phyloP scores from a whole-genome alignment of 2,888 invertebrate species.

The Iphiclides podalirius region DNA sequence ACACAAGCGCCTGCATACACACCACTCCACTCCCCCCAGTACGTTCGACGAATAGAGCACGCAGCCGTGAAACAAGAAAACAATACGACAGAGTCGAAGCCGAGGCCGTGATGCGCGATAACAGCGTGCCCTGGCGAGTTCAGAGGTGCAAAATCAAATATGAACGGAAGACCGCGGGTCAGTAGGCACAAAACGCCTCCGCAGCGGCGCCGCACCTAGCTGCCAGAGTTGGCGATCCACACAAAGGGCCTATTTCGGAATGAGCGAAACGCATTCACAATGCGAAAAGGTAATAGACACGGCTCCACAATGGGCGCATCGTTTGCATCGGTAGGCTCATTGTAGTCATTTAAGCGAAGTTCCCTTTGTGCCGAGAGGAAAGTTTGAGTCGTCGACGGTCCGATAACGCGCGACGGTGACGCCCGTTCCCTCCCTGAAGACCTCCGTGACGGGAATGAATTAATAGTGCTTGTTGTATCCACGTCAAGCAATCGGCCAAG shows the following conservation, averaged over 20 bases:
- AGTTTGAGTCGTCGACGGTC: slow-evolving; percentile 70
- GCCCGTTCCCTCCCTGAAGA: slow-evolving; percentile 61
- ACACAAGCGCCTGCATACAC: no score
- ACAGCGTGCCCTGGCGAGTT: not conserved
- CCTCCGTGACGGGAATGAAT: slow-evolving; percentile 47
- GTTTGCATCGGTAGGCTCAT: slow-evolving; percentile 57
- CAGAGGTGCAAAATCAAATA: slow-evolving; percentile 1
- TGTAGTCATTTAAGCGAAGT: slow-evolving; percentile 65
- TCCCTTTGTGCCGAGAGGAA: slow-evolving; percentile 63
- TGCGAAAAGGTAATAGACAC: slow-evolving; percentile 26
- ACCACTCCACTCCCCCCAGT: no score
- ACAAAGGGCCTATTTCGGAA: slow-evolving; percentile 21
- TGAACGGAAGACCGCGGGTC: slow-evolving; percentile 10
- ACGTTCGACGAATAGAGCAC: not conserved
- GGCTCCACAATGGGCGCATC: slow-evolving; percentile 37
- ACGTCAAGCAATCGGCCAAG: no score
- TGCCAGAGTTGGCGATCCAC: no score
- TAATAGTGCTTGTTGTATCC: no score
- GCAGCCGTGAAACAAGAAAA: not conserved
- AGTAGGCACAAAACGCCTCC: slow-evolving; percentile 13
- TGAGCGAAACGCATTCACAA: slow-evolving; percentile 23
- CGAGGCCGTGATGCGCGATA: not conserved
- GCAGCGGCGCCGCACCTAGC: not conserved
- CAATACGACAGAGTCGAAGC: not conserved
- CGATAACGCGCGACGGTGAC: slow-evolving; percentile 57